Base-by-base conservation (phyloP, 2,888 invertebrate genomes). In the Troides helena region DNA sequence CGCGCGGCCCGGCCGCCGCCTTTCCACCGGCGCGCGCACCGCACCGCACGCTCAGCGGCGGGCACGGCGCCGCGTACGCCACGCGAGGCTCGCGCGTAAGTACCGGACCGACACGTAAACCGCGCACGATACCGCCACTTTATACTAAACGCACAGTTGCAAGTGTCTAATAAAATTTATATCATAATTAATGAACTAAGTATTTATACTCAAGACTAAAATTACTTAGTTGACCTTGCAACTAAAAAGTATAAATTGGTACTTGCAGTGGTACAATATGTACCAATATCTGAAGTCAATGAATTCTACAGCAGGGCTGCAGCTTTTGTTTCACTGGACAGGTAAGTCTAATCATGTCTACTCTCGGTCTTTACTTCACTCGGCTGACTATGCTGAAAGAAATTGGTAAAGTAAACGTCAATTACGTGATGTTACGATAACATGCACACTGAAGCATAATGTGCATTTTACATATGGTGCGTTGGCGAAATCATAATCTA, bases 11-110 rank as follows among this genome's bases (percentile, higher is more conserved):
- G 93, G 77, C 88, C 92, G 75, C 94, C 94, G 96, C 89, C 93
- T 75, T 94, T 94, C 96, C 89, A 92, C 93, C 86, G 92, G 89
- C 90, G 88, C 86, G 90, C 88, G 78, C 87, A 86, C 81, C 74
- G 94, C 95, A 78, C 93, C 93, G 71, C 71, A 66, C 75, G 70
- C 73, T 65, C 93, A 95, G 85, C 77, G 87, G 89, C 72, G 82
- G 89, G 94, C 94, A 66, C 94, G 75, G 81, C 84, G 93, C 94
- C 62, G 67, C 69, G 43, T 72, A 57, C 50, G 56, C 69, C 68
- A 50, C 96, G 75, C 93, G 65, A 61, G 72, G 61, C 65, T 23
- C 73, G 53, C 70, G 53, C 60, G 64, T 62, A 53, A 62, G 68
- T 66, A 67, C 63, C 62, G 62, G 68, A 36, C 18, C 58, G 62